phyloP scores from a whole-genome alignment of 2,113 vertebrate species.

The Apus apus region DNA sequence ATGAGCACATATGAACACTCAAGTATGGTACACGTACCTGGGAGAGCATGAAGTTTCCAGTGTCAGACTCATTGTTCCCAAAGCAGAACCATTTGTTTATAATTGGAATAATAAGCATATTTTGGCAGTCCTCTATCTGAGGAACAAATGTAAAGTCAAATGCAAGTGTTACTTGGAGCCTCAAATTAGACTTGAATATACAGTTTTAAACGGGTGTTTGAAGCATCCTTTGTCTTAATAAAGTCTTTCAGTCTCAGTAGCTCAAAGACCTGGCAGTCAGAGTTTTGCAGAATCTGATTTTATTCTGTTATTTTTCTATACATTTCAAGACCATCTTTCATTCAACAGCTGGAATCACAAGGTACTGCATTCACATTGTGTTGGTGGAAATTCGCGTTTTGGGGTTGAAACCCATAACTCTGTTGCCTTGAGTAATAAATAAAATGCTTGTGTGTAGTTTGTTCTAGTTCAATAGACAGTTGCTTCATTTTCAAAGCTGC shows the following conservation, averaged over 20 bases:
- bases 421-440: neutral
- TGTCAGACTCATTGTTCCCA: neutral
- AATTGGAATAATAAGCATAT: slow-evolving; percentile 9
- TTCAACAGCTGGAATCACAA: neutral
- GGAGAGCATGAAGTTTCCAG: neutral
- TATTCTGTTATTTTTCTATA: neutral
- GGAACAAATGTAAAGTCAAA: neutral
- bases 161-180: neutral
- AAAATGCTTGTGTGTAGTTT: neutral
- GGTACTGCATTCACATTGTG: neutral
- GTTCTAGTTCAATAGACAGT: neutral
- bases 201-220: neutral
- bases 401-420: neutral
- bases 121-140: neutral
- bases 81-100: slow-evolving; percentile 20
- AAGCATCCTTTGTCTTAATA: neutral
- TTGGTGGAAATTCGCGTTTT: neutral
- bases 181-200: neutral
- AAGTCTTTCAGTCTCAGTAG: neutral
- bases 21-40: neutral
- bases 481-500: neutral
- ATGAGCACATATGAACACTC: neutral
- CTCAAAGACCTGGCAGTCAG: neutral
- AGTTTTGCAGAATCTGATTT: neutral
- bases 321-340: neutral